These are phyloP conservation scores for Xenopus petersii DNA, from an alignment of 2,797 vertebrate genomes.

Conservation along the genomic window DNA sequence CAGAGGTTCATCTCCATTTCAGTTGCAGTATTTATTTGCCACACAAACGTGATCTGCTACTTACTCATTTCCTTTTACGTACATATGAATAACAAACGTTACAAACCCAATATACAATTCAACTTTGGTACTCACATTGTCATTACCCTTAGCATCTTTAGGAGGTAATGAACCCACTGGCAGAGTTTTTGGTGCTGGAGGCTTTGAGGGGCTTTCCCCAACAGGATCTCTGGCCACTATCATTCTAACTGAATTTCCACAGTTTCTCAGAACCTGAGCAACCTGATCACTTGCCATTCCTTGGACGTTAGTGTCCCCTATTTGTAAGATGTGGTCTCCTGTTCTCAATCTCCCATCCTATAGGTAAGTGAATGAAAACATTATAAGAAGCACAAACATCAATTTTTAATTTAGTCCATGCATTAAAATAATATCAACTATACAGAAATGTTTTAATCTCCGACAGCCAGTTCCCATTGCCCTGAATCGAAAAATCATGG, in stretches of 20 bases:
- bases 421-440: too few species aligned
- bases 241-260: conserved; percentile 84
- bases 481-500: too few species aligned
- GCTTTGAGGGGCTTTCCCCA: conserved; percentile 57
- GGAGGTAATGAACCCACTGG: conserved; percentile 68
- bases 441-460: too few species aligned
- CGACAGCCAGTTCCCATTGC: too few species aligned
- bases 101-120: too few species aligned
- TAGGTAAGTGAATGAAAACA: background rate
- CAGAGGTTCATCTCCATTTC: too few species aligned
- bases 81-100: too few species aligned
- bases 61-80: too few species aligned
- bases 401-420: too few species aligned
- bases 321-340: conserved; percentile 88
- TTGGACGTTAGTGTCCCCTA: conserved; percentile 81
- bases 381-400: too few species aligned
- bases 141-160: conserved; percentile 40
- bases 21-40: too few species aligned
- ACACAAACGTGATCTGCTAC: too few species aligned
- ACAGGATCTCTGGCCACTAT: conserved; percentile 79
- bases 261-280: conserved; percentile 85
- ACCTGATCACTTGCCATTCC: conserved; percentile 91
- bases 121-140: conserved; percentile 59
- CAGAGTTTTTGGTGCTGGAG: conserved; percentile 68
- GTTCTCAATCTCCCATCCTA: conserved; percentile 90